Base-by-base conservation (phyloP, 2,888 invertebrate species). In the Crossocerus cetratus region DNA sequence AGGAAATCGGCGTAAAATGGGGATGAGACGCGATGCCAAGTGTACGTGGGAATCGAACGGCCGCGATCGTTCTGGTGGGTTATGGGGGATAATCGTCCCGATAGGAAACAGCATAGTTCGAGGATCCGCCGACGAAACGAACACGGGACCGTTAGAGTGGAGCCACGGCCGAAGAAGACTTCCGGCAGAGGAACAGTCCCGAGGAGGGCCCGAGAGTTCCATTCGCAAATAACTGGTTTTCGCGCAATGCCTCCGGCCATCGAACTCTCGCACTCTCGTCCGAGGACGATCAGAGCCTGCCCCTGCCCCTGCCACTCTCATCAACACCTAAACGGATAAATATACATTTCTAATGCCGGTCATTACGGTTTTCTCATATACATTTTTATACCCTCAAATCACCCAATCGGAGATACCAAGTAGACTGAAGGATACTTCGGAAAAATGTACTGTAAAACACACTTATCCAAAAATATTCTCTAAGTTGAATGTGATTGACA, bases 211-310 rank as follows among this genome's bases (percentile, higher is more conserved):
- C 61, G 14, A 32, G 32, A 16, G 66, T 43, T 55, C 65, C 70
- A 67, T 77, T 81, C 77, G 70, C 77, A 83, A 81, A 83, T 83
- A 83, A 83, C 83, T 83, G 83, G 83, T 83, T 83, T 82, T 81
- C 81, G 61, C 77, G 58, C 78, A 83, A 49, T 16, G n/a, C 76
- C 78, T 59, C 79, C 82, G 84, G 82, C 61, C 83, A 68, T 81
- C 78, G 83, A 83, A 80, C 83, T 66, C 74, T 55, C 32, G 69
- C 23, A 57, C 62, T 66, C 76, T 67, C 78, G 75, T 74, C 77
- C 79, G 75, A 65, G 64, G 69, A 66, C 60, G 69, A 76, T 67
- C 62, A 55, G 67, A 56, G 69, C 59, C 57, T 58, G 16, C 66
- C 32, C 66, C 32, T 8, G 32, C 32, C n/a, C n/a, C n/a, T n/a